Conservation (phyloP, 2,113 vertebrate genomes). For the Plestiodon gilberti region DNA sequence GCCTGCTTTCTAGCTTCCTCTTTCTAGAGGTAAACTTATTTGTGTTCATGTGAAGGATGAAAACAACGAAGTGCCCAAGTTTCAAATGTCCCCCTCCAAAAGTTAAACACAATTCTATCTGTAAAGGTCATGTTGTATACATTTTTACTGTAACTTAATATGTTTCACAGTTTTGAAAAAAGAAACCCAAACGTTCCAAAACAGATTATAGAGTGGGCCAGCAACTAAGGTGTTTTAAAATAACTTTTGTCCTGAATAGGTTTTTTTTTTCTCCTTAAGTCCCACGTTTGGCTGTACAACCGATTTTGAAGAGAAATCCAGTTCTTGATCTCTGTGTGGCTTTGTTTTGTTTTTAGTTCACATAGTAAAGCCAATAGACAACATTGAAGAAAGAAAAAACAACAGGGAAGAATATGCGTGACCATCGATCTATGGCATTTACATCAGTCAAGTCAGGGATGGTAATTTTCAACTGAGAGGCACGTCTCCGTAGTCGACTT, state of each 20-base stretch:
- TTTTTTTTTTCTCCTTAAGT: constrained; percentile 78
- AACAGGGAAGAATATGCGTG: constrained; percentile 96
- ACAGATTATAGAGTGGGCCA: constrained; percentile 83
- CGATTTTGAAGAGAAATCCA: constrained; percentile 80
- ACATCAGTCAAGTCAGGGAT: constrained; percentile 99
- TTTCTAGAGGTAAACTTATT: constrained; percentile 11
- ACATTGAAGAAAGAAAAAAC: constrained; percentile 99
- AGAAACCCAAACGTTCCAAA: constrained; percentile 73
- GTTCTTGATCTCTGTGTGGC: constrained; percentile 75
- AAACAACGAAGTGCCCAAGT: constrained; percentile 44
- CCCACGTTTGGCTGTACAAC: constrained; percentile 85
- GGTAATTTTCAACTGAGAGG: constrained; percentile 96
- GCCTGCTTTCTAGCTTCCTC: constrained; percentile 41
- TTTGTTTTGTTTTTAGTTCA: constrained; percentile 86
- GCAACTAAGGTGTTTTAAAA: constrained; percentile 91
- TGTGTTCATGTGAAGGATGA: background rate
- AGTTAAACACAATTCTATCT: constrained; percentile 56
- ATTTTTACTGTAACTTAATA: constrained; percentile 64
- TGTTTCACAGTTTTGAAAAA: constrained; percentile 56
- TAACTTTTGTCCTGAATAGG: constrained; percentile 86
- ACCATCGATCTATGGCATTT: constrained; percentile 99
- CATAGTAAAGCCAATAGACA: constrained; percentile 98
- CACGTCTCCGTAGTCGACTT: constrained; percentile 90
- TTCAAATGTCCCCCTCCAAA: constrained; percentile 54
- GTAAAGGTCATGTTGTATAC: constrained; percentile 55